phyloP scores from a whole-genome alignment of 1,140 invertebrate species.

The Asbolus verrucosus region DNA sequence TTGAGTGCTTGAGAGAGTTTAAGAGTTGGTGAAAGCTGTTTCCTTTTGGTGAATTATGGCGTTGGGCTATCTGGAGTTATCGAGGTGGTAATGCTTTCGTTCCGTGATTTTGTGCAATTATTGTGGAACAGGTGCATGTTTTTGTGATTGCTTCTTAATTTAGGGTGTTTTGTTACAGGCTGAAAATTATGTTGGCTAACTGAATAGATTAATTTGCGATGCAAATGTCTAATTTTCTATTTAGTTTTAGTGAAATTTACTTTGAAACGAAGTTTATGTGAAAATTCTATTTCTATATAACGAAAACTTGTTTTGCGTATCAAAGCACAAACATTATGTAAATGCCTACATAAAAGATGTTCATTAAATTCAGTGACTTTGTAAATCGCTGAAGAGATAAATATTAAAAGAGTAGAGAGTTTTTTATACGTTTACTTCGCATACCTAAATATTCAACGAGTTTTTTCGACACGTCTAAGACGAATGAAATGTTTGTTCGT shows the following conservation, averaged over 20 bases:
- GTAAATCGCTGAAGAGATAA: slow-evolving; percentile 53
- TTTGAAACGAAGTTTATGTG: too few species aligned
- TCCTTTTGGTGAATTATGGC: slow-evolving; percentile 31
- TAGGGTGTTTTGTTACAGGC: slow-evolving; percentile 32
- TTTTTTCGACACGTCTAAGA: slow-evolving; percentile 33
- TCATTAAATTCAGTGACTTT: slow-evolving; percentile 55
- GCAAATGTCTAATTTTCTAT: slow-evolving; percentile 35
- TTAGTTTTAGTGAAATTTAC: slow-evolving; percentile 27
- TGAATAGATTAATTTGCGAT: slow-evolving; percentile 26
- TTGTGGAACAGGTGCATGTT: slow-evolving; percentile 27
- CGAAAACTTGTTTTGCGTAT: slow-evolving; percentile 52
- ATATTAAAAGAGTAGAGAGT: slow-evolving; percentile 54
- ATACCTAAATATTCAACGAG: slow-evolving; percentile 42
- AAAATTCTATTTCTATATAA: slow-evolving; percentile 29
- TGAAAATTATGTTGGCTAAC: slow-evolving; percentile 13
- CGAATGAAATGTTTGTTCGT: slow-evolving; percentile 31
- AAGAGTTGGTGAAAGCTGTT: slow-evolving; percentile 32
- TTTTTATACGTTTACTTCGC: slow-evolving; percentile 44
- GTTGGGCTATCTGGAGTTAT: slow-evolving; percentile 25
- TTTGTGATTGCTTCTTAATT: slow-evolving; percentile 39
- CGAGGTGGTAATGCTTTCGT: slow-evolving; percentile 36
- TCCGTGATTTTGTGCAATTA: slow-evolving; percentile 32
- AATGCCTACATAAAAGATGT: slow-evolving; percentile 54
- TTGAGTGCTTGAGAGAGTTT: background rate
- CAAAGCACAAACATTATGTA: slow-evolving; percentile 55